Evolutionary conservation across 2,888 invertebrate species (phyloP), one percentile per base, ranked within the genome.

Genomic region (Orchesella flavescens): DNA sequence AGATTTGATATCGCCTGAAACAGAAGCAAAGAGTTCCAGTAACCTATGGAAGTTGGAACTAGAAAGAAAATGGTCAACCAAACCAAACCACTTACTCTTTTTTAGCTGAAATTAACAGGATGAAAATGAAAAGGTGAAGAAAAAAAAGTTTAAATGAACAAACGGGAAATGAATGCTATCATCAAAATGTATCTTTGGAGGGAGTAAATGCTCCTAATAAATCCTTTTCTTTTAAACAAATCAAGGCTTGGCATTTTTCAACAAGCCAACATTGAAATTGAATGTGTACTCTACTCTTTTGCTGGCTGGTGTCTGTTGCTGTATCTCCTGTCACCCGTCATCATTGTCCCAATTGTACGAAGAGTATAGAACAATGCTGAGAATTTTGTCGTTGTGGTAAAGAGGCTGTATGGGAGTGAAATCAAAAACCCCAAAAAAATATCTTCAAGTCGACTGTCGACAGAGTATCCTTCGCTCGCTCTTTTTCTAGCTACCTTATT

Each of bases 381-480:
- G 77, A 75, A 84, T 86, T 86, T 86, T 86, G 84, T 84, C 82
- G 78, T 86, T 86, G 86, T 78, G 86, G 86, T 84, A 74, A 68
- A 84, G 65, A 74, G 79, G 78, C 71, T 78, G 78, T 53, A 71
- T 69, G 53, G 78, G 71, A 78, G 71, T 72, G 63, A 63, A 78
- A 78, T 71, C 71, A 72, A 78, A 72, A 71, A 63, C 71, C 77
- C 77, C 68, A 69, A 78, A 78, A 78, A 75, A 75, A 78, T 72
- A 78, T 72, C 43, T 71, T 63, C 63, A 78, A 61, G 71, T 71
- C 77, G 76, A 78, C 78, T 71, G 78, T 78, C 78, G 69, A 55
- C 78, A 53, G 65, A 7, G n/a, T n/a, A 61, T 43, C 78, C 65
- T 49, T 49, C 63, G 53, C 69, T 49, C 63, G 53, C 69, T 63